Evolutionary conservation across 2,797 vertebrate genomes (phyloP).

Genomic region (Manis javanica): DNA sequence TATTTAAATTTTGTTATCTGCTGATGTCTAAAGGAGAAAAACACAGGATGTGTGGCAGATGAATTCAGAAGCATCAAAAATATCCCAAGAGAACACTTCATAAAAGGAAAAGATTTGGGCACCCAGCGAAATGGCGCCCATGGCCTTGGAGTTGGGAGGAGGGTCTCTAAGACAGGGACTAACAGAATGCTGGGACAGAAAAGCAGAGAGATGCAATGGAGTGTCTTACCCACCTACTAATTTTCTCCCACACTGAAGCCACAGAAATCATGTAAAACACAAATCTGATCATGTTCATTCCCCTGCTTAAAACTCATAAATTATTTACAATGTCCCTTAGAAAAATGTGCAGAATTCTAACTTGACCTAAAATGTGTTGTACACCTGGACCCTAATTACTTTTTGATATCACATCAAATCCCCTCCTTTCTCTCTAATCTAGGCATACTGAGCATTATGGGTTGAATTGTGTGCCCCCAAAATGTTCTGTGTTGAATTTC

Average conservation of each 20-base stretch:
- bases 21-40: background rate
- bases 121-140: background rate
- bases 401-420: background rate
- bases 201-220: background rate
- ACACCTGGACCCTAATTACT: background rate
- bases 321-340: background rate
- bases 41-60: background rate
- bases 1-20: background rate
- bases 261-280: background rate
- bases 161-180: background rate
- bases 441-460: background rate
- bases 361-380: background rate
- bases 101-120: background rate
- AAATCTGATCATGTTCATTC: background rate
- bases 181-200: background rate
- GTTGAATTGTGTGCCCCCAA: background rate
- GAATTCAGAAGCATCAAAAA: background rate
- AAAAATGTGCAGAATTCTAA: background rate
- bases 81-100: background rate
- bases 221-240: background rate
- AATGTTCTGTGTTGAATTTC: background rate
- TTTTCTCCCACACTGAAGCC: background rate
- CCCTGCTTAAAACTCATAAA: slow-evolving; percentile 17
- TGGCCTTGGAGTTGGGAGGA: background rate
- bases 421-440: background rate